Evolutionary conservation across 2,888 invertebrate genomes (phyloP).

Genomic region (Lepidocyrtinus sp.): DNA sequence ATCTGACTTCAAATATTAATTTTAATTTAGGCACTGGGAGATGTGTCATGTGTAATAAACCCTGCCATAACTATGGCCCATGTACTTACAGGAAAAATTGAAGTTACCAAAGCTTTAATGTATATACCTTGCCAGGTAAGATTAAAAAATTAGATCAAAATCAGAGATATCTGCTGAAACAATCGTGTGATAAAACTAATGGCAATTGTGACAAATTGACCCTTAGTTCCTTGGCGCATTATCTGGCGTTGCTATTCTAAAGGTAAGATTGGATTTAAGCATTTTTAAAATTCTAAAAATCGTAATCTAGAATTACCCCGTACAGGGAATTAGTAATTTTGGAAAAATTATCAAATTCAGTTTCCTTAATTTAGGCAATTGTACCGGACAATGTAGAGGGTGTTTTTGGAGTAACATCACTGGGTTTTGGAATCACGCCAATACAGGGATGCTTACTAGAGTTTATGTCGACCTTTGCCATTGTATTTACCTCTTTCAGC

Average conservation of each 20-base stretch:
- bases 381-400: constrained; percentile 70
- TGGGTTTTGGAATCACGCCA: constrained; percentile 63
- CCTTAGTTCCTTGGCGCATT: constrained; percentile 73
- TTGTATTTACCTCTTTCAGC: constrained; percentile 73
- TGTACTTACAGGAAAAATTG: constrained; percentile 73
- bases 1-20: neutral
- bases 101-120: constrained; percentile 72
- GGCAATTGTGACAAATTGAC: too few relatives aligned
- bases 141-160: too few relatives aligned
- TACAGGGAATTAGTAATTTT: neutral
- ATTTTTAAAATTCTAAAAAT: neutral
- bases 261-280: constrained; percentile 74
- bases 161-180: too few relatives aligned
- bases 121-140: constrained; percentile 73
- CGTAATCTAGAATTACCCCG: neutral
- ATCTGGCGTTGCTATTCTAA: constrained; percentile 83
- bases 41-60: constrained; percentile 65
- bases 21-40: constrained; percentile 60
- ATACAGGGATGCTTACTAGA: constrained; percentile 74
- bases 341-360: neutral
- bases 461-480: constrained; percentile 73
- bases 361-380: constrained; percentile 68
- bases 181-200: too few relatives aligned
- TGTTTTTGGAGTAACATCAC: constrained; percentile 71
- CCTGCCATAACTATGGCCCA: constrained; percentile 72